A percentile compares a stretch with the other conserved stretches of the same genome.
These are phyloP conservation scores for Berghia stephanieae DNA, from an alignment of 1,140 invertebrate genomes.

Conservation along the genomic window DNA sequence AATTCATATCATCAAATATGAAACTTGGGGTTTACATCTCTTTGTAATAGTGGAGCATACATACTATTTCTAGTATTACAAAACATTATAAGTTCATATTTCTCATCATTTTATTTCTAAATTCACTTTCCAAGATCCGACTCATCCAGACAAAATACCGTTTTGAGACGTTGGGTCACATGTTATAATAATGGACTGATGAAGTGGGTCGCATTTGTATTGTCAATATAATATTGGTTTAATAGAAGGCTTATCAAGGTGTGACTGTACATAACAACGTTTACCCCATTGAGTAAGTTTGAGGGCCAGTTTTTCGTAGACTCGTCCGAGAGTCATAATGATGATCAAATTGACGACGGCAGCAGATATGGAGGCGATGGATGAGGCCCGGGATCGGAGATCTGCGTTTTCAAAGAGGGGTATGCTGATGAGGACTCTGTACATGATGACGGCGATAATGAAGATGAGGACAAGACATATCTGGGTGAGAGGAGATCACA, in stretches of 20 bases:
- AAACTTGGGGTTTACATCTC: too few relatives aligned
- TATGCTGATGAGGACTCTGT: constrained; percentile 75
- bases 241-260: not conserved
- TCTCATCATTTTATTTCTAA: too few relatives aligned
- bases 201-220: not conserved
- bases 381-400: constrained; percentile 71
- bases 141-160: too few relatives aligned
- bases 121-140: too few relatives aligned
- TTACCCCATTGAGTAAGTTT: constrained; percentile 89
- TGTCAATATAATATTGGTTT: not conserved
- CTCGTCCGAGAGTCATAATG: constrained; percentile 74
- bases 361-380: constrained; percentile 76
- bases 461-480: constrained; percentile 78
- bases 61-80: too few relatives aligned
- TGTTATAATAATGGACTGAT: too few relatives aligned
- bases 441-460: constrained; percentile 80
- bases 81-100: too few relatives aligned
- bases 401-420: constrained; percentile 73
- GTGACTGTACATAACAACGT: constrained; percentile 29
- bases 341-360: constrained; percentile 79
- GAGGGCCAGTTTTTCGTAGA: constrained; percentile 89
- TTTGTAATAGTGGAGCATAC: not conserved
- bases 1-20: too few relatives aligned
- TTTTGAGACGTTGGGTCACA: too few relatives aligned
- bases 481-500: too few relatives aligned